A percentile compares a stretch with the other conserved stretches of the same genome.
Conservation (phyloP, 1,140 invertebrate genomes). For the Yoshiicerus persimilis region DNA sequence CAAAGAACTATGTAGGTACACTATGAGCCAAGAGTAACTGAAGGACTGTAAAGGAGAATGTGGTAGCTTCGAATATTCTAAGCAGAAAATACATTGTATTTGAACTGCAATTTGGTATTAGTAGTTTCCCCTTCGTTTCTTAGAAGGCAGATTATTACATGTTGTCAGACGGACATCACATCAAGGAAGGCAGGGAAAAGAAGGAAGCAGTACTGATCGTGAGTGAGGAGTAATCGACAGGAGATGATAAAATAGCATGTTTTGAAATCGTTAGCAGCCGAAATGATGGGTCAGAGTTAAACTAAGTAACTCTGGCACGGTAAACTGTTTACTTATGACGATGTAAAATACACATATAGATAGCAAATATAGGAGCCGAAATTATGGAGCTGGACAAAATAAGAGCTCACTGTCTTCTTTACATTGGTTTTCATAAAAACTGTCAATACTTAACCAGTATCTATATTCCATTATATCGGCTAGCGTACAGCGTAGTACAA, state of each 20-base stretch:
- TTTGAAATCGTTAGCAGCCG: slow-evolving; percentile 28
- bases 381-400: neutral
- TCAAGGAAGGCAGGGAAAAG: neutral
- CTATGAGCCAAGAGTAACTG: too few relatives aligned
- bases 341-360: neutral
- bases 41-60: too few relatives aligned
- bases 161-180: slow-evolving; percentile 24
- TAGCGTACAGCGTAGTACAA: neutral
- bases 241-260: slow-evolving; percentile 43
- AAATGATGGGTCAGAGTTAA: neutral
- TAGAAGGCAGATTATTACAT: slow-evolving; percentile 1
- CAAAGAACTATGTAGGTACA: neutral
- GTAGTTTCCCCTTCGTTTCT: neutral
- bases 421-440: neutral
- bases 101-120: neutral
- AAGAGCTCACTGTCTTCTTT: neutral
- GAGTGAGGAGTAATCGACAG: slow-evolving; percentile 30
- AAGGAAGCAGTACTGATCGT: neutral
- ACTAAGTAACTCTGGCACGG: slow-evolving; percentile 7
- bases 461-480: neutral
- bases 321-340: neutral
- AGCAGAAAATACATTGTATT: neutral
- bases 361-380: neutral
- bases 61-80: too few relatives aligned
- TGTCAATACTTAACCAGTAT: neutral